Base-by-base conservation (phyloP, 2,113 vertebrate genomes). In the Cynocephalus volans region DNA sequence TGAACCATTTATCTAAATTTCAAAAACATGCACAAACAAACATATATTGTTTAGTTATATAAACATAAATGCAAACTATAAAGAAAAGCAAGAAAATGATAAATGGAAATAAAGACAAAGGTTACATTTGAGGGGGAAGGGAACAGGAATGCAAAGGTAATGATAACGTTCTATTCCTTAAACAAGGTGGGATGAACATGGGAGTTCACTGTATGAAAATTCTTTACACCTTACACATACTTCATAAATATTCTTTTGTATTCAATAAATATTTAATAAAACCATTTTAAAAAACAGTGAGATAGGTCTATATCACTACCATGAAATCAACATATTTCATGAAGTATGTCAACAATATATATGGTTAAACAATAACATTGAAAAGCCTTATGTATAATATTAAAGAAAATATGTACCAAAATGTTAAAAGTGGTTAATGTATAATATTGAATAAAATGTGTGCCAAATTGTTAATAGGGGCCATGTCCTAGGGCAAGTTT, bases 21-120 rank as follows among this genome's bases (percentile, higher is more conserved):
- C 31, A 84, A 91, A 90, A 93, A 15, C 82, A 93, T 31, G 18
- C 70, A 76, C 94, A 97, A 90, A 28, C 92, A 91, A 76, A 48
- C 0, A 62, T 67, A 19, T 81, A 41, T 85, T 89, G 50, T 70
- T 84, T 75, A 85, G 36, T 3, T 77, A 82, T 48, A 73, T 28
- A 86, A 93, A 83, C 31, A 86, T 82, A 56, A 24, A n/a, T 83
- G 73, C 21, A 93, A 88, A 67, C 67, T 86, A 65, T n/a, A 64
- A 92, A 87, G 58, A 88, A 97, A 96, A 97, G 11, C 24, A 90
- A 75, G 26, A 85, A 72, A 70, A 58, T 21, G 13, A 50, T 60
- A 96, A 96, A 73, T 65, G n/a, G 58, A 75, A 93, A 80, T 65
- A 93, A 11, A 80, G 31, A 23, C 73, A 96, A 80, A 69, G 58